Conservation (phyloP, 2,888 invertebrate species). For the Nineta flava region DNA sequence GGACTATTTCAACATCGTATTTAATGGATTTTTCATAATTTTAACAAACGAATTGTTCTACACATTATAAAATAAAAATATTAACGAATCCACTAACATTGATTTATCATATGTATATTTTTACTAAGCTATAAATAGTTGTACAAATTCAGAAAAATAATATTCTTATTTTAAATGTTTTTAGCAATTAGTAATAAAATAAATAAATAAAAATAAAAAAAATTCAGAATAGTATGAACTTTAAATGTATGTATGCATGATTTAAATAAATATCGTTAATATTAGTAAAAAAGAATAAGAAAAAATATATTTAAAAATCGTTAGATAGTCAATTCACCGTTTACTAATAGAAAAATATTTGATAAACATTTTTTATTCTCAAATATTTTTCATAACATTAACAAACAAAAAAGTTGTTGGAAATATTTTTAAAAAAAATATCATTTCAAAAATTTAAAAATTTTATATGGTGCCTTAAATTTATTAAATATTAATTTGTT, state of each 20-base stretch:
- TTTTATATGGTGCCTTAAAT: slow-evolving; percentile 3
- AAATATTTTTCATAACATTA: neutral
- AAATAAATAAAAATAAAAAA: neutral
- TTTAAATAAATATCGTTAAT: neutral
- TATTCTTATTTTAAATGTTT: neutral
- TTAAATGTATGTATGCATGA: neutral
- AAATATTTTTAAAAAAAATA: slow-evolving; percentile 2
- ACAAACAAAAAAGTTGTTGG: slow-evolving; percentile 1
- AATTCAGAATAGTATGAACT: neutral
- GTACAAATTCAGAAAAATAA: neutral
- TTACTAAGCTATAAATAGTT: neutral
- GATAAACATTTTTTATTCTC: neutral
- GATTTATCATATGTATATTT: too few species aligned
- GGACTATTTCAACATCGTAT: too few species aligned
- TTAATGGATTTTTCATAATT: too few species aligned
- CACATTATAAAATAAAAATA: too few species aligned
- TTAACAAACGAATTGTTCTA: too few species aligned
- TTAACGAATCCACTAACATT: too few species aligned
- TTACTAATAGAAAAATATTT: neutral
- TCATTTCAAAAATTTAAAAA: neutral
- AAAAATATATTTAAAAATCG: neutral
- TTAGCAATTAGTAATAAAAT: neutral
- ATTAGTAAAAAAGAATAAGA: neutral
- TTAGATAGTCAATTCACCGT: neutral
- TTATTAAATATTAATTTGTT: neutral